phyloP scores from a whole-genome alignment of 2,797 vertebrate species.

The Acipenser ruthenus region DNA sequence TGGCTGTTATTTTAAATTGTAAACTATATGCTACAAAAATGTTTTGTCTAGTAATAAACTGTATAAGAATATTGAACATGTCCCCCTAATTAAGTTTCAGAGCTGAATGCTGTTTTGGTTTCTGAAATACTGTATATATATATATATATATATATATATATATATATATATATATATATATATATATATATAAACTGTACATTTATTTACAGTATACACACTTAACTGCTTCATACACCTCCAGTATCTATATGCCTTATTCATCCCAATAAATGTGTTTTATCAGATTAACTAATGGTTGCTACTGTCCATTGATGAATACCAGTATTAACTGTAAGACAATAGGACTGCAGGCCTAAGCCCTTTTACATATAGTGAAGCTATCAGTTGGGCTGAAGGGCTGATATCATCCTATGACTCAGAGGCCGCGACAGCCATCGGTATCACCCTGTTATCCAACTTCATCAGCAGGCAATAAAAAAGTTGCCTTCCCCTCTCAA shows the following conservation, averaged over 20 bases:
- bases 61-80: no score
- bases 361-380: conserved; percentile 46
- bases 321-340: conserved; percentile 58
- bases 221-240: no score
- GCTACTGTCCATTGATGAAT: conserved; percentile 55
- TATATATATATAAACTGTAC: no score
- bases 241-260: conserved; percentile 32
- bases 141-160: no score
- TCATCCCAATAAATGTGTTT: conserved; percentile 50
- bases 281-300: conserved; percentile 60
- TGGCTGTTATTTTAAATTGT: no score
- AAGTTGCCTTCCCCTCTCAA: conserved; percentile 33
- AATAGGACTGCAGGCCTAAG: conserved; percentile 51
- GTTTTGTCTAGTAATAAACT: no score
- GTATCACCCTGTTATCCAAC: conserved; percentile 43
- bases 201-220: no score
- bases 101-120: no score
- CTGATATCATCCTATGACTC: conserved; percentile 67
- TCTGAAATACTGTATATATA: no score
- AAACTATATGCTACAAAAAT: no score
- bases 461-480: conserved; percentile 41
- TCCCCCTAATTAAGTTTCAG: no score
- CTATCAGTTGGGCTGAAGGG: conserved; percentile 48
- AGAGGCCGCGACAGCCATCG: conserved; percentile 44
- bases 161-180: no score